Evolutionary conservation across 1,140 invertebrate genomes (phyloP).

Genomic region (Pygmarrhopalites habei): DNA sequence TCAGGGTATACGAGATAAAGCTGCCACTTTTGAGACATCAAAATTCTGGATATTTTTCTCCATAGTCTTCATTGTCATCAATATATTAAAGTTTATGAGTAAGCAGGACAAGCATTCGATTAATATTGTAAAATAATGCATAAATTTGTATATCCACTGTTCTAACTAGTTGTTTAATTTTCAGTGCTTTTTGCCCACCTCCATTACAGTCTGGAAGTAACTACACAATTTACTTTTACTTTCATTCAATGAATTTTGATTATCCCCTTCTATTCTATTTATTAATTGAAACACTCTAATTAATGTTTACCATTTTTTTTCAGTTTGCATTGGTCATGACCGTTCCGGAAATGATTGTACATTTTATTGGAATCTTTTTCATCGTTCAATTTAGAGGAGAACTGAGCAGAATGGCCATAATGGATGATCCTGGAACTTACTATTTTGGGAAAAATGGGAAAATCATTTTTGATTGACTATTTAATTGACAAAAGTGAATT

Average conservation of each 20-base stretch:
- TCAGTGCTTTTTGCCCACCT: neutral
- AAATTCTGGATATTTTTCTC: slow-evolving; percentile 1
- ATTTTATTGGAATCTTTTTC: neutral
- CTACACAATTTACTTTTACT: too few relatives aligned
- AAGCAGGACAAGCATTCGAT: too few relatives aligned
- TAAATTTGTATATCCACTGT: too few relatives aligned
- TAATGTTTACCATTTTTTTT: too few relatives aligned
- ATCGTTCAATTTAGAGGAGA: neutral
- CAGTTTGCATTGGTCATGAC: neutral
- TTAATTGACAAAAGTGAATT: too few relatives aligned
- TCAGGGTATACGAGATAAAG: neutral
- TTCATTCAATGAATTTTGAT: too few relatives aligned
- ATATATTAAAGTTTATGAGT: neutral
- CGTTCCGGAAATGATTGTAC: neutral
- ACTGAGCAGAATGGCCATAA: neutral
- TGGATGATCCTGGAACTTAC: neutral
- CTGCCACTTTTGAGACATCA: neutral
- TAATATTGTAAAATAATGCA: too few relatives aligned
- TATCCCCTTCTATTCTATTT: too few relatives aligned
- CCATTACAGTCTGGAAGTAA: neutral
- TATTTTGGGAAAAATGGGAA: neutral
- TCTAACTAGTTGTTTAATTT: too few relatives aligned
- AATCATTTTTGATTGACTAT: slow-evolving; percentile 4
- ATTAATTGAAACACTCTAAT: too few relatives aligned
- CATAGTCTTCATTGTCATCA: neutral